Evolutionary conservation across 2,888 invertebrate genomes (phyloP).

Genomic region (Lepas anatifera): DNA sequence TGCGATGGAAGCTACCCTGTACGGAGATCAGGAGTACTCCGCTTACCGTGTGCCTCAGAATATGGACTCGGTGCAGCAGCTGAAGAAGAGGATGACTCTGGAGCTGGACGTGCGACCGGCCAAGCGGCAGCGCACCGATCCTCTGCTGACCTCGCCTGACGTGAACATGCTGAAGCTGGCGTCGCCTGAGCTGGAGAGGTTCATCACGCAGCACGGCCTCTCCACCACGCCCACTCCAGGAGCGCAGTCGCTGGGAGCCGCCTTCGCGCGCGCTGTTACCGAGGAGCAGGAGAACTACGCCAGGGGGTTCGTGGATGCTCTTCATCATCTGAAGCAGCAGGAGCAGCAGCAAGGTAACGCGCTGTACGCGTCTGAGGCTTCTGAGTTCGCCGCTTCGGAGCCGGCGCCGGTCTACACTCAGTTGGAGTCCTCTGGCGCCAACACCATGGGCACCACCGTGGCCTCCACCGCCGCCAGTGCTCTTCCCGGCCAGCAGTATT

Average conservation of each 20-base stretch:
- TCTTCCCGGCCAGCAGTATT: constrained; percentile 14
- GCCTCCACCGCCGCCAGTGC: constrained; percentile 16
- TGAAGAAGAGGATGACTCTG: constrained; percentile 63
- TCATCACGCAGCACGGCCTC: constrained; percentile 50
- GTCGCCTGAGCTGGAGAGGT: constrained; percentile 80
- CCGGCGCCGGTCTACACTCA: constrained; percentile 20
- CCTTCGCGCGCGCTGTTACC: constrained; percentile 48
- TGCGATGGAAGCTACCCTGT: constrained; percentile 56
- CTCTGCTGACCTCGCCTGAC: constrained; percentile 70
- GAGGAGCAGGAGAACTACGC: constrained; percentile 84
- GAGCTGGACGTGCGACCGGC: constrained; percentile 48
- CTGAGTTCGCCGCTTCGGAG: constrained; percentile 10
- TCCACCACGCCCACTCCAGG: constrained; percentile 36
- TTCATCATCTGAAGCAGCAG: constrained; percentile 65
- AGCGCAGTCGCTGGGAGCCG: constrained; percentile 45
- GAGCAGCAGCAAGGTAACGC: constrained; percentile 42
- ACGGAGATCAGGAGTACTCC: constrained; percentile 39
- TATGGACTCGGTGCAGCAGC: constrained; percentile 43
- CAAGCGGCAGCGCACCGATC: constrained; percentile 29
- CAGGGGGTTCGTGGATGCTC: constrained; percentile 76
- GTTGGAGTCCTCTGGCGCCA: constrained; percentile 17
- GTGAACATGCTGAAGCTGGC: constrained; percentile 70
- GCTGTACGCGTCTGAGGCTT: background rate
- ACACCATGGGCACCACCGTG: constrained; percentile 14
- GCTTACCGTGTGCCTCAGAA: constrained; percentile 8